Conservation (phyloP, 2,113 vertebrate genomes). For the Helogale parvula region DNA sequence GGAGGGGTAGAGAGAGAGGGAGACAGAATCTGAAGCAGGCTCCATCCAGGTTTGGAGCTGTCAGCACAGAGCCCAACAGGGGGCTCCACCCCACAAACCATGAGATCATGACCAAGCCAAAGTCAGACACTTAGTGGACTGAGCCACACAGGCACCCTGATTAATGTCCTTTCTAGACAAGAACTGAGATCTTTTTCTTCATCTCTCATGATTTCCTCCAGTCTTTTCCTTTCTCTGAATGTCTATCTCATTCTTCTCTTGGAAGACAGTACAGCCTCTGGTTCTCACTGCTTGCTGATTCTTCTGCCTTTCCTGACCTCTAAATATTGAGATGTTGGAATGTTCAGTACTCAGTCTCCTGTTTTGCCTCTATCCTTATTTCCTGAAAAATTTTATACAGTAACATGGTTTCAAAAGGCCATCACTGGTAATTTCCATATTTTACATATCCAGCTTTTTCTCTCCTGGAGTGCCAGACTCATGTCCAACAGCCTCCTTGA, state of each 20-base stretch:
- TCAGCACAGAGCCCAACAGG: too few relatives aligned
- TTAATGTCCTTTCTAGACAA: neutral
- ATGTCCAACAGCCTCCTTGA: neutral
- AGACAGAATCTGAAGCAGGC: too few relatives aligned
- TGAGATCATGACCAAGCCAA: too few relatives aligned
- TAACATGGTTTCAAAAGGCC: neutral
- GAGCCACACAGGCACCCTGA: too few relatives aligned
- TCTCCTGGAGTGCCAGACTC: neutral
- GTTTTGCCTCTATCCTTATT: neutral
- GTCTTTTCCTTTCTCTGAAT: neutral
- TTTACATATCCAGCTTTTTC: neutral
- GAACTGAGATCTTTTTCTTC: neutral
- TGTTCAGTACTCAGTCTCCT: neutral
- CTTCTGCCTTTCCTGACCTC: neutral
- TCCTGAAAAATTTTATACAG: neutral
- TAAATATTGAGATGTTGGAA: neutral
- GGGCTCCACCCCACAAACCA: too few relatives aligned
- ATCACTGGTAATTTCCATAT: neutral
- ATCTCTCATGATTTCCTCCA: neutral
- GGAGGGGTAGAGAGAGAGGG: too few relatives aligned
- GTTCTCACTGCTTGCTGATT: neutral
- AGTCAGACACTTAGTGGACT: too few relatives aligned
- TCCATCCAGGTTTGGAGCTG: too few relatives aligned
- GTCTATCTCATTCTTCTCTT: neutral
- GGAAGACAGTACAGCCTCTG: neutral